Evolutionary conservation across 2,113 vertebrate species (phyloP).

Genomic region (Cathartes aura): DNA sequence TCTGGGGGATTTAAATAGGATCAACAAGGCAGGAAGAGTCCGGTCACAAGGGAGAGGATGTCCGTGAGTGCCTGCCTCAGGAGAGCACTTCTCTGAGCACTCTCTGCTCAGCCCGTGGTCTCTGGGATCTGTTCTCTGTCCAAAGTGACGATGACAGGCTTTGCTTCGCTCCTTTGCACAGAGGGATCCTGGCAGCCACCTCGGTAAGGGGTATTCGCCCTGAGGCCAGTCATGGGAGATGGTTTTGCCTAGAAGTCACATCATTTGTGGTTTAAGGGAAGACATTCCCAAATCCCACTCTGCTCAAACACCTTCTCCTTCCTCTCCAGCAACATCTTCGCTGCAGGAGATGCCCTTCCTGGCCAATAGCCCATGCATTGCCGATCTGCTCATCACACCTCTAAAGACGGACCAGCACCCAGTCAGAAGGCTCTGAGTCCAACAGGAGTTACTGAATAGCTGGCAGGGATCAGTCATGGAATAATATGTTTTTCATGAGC

Average conservation of each 20-base stretch:
- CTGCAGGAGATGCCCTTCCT: neutral
- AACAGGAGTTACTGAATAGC: neutral
- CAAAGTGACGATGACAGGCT: neutral
- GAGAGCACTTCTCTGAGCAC: neutral
- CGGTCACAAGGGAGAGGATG: neutral
- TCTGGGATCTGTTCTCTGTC: neutral
- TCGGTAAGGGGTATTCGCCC: rapidly evolving
- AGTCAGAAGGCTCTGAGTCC: neutral
- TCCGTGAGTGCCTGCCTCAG: neutral
- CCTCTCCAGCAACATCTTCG: neutral
- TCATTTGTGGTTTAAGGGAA: neutral
- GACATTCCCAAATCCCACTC: neutral
- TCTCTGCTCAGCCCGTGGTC: neutral
- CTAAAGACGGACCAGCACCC: rapidly evolving
- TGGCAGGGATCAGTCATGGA: neutral
- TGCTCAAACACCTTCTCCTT: neutral
- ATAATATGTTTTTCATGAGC: rapidly evolving
- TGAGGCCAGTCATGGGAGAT: rapidly evolving
- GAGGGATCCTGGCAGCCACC: neutral
- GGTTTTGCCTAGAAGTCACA: neutral
- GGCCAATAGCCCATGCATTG: neutral
- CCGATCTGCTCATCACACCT: neutral
- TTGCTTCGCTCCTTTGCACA: neutral
- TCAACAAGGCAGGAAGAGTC: neutral
- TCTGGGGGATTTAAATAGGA: neutral